These are phyloP conservation scores for Poeciliopsis presidionis DNA, from an alignment of 2,797 vertebrate species.

Conservation along the genomic window DNA sequence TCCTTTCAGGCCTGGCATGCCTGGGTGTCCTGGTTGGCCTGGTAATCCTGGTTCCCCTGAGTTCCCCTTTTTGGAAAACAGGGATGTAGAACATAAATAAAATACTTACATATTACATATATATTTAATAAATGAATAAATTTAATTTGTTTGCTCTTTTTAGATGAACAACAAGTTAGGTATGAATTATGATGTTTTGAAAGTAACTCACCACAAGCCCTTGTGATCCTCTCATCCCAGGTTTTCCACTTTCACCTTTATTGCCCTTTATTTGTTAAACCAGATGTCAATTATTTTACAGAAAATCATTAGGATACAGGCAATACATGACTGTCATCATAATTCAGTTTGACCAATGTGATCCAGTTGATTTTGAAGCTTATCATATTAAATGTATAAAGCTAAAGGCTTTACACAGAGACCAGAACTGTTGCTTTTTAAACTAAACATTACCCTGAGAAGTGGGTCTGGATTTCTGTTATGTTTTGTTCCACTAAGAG, in stretches of 20 bases:
- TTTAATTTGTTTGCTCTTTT: neutral
- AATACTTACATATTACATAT: neutral
- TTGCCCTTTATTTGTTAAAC: slow-evolving; percentile 81
- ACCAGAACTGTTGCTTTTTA: slow-evolving; percentile 61
- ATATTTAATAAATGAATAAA: neutral
- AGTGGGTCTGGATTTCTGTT: slow-evolving; percentile 36
- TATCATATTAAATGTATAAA: neutral
- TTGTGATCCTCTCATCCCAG: slow-evolving; percentile 81
- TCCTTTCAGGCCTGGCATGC: slow-evolving; percentile 88
- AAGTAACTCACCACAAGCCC: slow-evolving; percentile 84
- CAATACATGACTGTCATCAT: slow-evolving; percentile 13
- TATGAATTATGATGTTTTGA: slow-evolving; percentile 26
- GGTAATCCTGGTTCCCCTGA: slow-evolving; percentile 80
- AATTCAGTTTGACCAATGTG: neutral
- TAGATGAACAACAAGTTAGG: neutral
- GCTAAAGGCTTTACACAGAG: neutral
- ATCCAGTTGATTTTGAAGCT: neutral
- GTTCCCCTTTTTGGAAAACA: slow-evolving; percentile 81
- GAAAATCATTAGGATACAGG: slow-evolving; percentile 15
- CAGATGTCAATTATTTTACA: slow-evolving; percentile 29
- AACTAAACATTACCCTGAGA: slow-evolving; percentile 66
- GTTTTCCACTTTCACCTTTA: slow-evolving; percentile 88
- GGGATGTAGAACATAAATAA: neutral
- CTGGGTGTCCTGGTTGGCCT: slow-evolving; percentile 90
- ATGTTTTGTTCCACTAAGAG: slow-evolving; percentile 36